These are phyloP conservation scores for Napeogenes sylphis DNA, from an alignment of 2,888 invertebrate species.

Conservation along the genomic window DNA sequence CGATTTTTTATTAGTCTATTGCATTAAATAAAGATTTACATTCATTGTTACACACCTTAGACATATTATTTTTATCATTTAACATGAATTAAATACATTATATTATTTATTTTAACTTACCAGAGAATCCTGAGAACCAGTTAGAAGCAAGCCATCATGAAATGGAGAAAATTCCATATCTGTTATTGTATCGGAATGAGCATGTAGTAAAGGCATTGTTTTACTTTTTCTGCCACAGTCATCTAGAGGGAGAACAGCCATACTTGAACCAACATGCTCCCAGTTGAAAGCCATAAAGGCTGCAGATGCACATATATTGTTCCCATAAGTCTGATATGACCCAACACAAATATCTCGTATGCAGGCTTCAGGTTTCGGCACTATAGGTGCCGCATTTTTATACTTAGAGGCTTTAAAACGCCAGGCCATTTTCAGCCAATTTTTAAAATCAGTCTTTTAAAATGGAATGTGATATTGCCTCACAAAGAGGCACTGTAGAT, in stretches of 20 bases:
- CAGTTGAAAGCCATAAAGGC: constrained; percentile 97
- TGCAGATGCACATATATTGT: constrained; percentile 95
- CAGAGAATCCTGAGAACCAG: constrained; percentile 92
- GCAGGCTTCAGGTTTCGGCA: constrained; percentile 95
- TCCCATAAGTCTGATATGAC: constrained; percentile 95
- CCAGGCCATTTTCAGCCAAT: constrained; percentile 86
- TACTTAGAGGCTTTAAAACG: constrained; percentile 98
- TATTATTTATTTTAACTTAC: constrained; percentile 57
- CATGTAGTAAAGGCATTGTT: constrained; percentile 90
- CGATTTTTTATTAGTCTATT: no score
- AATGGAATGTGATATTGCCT: constrained; percentile 63
- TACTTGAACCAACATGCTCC: constrained; percentile 93
- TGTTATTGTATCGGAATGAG: constrained; percentile 93
- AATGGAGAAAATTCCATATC: constrained; percentile 98
- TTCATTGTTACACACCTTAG: no score
- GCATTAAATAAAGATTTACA: no score
- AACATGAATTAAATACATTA: not conserved
- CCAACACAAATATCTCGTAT: constrained; percentile 93
- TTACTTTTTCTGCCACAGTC: constrained; percentile 93
- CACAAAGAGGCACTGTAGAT: constrained; percentile 32
- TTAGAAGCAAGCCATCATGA: constrained; percentile 93
- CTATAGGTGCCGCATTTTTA: constrained; percentile 97
- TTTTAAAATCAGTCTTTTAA: constrained; percentile 67
- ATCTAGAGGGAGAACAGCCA: constrained; percentile 91
- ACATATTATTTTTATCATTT: not conserved